A percentile compares a stretch with the other conserved stretches of the same genome.
phyloP scores from a whole-genome alignment of 2,888 invertebrate species.

The Polia nebulosa region DNA sequence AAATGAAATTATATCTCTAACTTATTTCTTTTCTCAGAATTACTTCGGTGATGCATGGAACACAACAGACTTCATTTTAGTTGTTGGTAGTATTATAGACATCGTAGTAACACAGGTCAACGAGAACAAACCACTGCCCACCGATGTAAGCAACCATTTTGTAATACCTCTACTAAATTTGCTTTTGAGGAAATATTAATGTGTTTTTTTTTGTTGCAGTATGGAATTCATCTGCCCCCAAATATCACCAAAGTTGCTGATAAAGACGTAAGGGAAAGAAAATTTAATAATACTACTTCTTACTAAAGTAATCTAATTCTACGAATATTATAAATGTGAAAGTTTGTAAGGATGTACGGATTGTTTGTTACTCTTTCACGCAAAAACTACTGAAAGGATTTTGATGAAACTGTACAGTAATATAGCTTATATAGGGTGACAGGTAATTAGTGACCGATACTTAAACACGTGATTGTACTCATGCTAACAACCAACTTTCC shows the following conservation, averaged over 20 bases:
- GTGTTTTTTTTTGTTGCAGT: slow-evolving; percentile 58
- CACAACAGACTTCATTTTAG: slow-evolving; percentile 98
- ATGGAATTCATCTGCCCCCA: slow-evolving; percentile 3
- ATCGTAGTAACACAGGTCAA: slow-evolving; percentile 99
- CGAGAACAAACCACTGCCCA: slow-evolving; percentile 87
- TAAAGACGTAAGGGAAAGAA: slow-evolving; percentile 56
- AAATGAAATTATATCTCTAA: no score
- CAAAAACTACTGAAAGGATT: no score
- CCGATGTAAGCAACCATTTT: slow-evolving; percentile 20
- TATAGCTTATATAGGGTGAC: no score
- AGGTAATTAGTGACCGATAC: no score
- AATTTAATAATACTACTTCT: neutral
- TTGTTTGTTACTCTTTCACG: no score
- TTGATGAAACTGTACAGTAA: no score
- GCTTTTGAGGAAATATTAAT: slow-evolving; percentile 3
- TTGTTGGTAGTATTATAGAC: slow-evolving; percentile 98
- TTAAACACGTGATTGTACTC: no score
- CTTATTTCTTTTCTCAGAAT: slow-evolving; percentile 94
- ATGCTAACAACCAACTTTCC: no score
- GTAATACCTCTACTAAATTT: neutral
- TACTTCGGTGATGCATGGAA: slow-evolving; percentile 99
- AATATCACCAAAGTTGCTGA: slow-evolving; percentile 37
- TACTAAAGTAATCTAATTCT: no score
- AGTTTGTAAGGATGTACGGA: no score
- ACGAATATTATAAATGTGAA: no score